phyloP scores from a whole-genome alignment of 2,888 invertebrate genomes.

The Sinopyrophorus schimmeli region DNA sequence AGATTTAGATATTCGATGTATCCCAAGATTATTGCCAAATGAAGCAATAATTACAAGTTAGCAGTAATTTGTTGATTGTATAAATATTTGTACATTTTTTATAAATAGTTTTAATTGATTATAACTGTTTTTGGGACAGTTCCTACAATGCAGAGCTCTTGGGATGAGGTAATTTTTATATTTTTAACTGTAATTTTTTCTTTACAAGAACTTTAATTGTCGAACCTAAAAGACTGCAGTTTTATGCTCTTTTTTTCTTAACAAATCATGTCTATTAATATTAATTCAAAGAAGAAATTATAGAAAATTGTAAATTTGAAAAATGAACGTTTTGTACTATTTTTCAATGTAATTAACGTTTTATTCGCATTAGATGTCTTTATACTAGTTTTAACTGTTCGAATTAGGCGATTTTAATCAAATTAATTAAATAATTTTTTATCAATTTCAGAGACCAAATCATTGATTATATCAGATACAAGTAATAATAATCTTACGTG shows the following conservation, averaged over 20 bases:
- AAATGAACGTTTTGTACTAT: too few species aligned
- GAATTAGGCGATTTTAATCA: constrained; percentile 5
- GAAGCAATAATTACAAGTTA: constrained; percentile 12
- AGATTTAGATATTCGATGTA: too few species aligned
- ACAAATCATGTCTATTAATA: too few species aligned
- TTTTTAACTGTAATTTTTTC: constrained; percentile 19
- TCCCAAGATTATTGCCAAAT: constrained; percentile 21
- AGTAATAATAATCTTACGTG: constrained; percentile 26
- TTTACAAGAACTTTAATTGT: constrained; percentile 9
- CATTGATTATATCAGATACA: constrained; percentile 24
- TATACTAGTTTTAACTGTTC: constrained; percentile 6
- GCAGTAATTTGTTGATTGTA: constrained; percentile 24
- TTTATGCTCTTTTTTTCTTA: too few species aligned
- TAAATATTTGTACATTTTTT: constrained; percentile 32
- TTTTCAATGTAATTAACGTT: background rate
- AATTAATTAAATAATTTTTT: constrained; percentile 13
- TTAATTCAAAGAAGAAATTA: background rate
- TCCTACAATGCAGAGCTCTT: constrained; percentile 18
- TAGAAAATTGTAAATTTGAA: constrained; percentile 7
- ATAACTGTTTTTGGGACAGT: constrained; percentile 27
- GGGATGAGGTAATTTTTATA: constrained; percentile 19
- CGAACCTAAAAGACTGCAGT: constrained; percentile 10
- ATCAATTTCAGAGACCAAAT: constrained; percentile 24
- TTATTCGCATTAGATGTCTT: background rate
- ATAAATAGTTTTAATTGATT: constrained; percentile 29